A percentile compares a stretch with the other conserved stretches of the same genome.
Conservation (phyloP, 2,888 invertebrate species). For the Sarcophaga variegata region DNA sequence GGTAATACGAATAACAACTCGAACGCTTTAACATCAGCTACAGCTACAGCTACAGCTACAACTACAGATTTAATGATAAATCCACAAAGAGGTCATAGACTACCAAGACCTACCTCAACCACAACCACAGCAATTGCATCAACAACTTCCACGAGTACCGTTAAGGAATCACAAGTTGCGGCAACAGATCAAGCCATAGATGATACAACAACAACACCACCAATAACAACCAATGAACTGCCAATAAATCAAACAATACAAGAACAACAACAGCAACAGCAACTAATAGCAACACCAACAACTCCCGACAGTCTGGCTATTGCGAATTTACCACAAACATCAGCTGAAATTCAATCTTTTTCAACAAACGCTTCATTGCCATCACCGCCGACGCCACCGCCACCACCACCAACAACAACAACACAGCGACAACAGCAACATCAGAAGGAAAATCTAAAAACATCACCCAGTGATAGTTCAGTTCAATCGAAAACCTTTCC, state of each 20-base stretch:
- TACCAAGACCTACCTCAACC: conserved; percentile 74
- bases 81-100: conserved; percentile 77
- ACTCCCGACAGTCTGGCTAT: conserved; percentile 23
- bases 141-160: conserved; percentile 59
- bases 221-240: conserved; percentile 61
- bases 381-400: conserved; percentile 35
- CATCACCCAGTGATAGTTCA: conserved; percentile 63
- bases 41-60: conserved; percentile 27
- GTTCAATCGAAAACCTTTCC: conserved; percentile 70
- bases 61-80: conserved; percentile 75
- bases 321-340: conserved; percentile 58
- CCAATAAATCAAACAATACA: conserved; percentile 70
- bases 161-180: conserved; percentile 39
- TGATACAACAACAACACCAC: conserved; percentile 51
- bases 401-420: conserved; percentile 38
- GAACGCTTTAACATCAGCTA: conserved; percentile 1
- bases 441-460: conserved; percentile 53
- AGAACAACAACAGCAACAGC: conserved; percentile 41
- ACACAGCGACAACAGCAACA: conserved; percentile 51
- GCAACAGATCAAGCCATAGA: conserved; percentile 41
- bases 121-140: conserved; percentile 26
- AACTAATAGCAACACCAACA: conserved; percentile 16
- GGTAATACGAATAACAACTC: conserved; percentile 38
- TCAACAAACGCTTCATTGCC: conserved; percentile 65
- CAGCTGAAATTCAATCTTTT: conserved; percentile 64